A percentile compares a stretch with the other conserved stretches of the same genome.
Conservation (phyloP, 2,797 vertebrate genomes). For the Spea hammondii region DNA sequence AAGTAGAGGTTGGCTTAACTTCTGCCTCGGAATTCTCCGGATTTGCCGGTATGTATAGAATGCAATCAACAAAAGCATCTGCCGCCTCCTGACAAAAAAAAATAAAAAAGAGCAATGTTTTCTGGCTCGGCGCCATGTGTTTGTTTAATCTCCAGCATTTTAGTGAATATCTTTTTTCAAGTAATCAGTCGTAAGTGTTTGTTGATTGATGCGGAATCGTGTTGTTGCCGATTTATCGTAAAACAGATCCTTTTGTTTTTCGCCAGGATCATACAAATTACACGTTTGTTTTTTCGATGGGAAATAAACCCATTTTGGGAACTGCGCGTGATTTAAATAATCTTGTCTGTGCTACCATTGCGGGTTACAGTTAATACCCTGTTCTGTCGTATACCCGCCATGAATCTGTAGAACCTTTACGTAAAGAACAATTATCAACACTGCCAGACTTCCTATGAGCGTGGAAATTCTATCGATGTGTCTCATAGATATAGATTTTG, state of each 20-base stretch:
- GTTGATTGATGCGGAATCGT: background rate
- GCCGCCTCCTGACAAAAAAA: background rate
- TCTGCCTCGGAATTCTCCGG: constrained; percentile 15
- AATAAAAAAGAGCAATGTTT: background rate
- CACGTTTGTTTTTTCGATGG: background rate
- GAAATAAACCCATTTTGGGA: background rate
- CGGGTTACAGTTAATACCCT: no score
- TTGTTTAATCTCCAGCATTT: constrained; percentile 2
- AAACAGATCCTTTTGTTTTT: no score
- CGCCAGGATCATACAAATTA: no score
- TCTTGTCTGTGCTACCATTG: no score
- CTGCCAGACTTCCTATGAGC: no score
- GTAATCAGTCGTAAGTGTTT: background rate
- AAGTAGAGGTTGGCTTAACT: constrained; percentile 55
- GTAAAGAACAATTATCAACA: no score
- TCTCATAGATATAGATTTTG: no score
- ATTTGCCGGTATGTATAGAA: constrained; percentile 8
- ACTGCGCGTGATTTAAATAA: background rate
- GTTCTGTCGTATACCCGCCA: no score
- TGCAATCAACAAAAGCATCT: constrained; percentile 34
- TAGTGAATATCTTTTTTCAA: background rate
- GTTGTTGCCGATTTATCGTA: background rate
- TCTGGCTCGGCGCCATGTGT: constrained; percentile 11
- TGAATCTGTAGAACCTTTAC: no score
- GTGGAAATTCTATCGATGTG: no score